Conservation (phyloP, 2,113 vertebrate genomes). For the Mobula hypostoma region DNA sequence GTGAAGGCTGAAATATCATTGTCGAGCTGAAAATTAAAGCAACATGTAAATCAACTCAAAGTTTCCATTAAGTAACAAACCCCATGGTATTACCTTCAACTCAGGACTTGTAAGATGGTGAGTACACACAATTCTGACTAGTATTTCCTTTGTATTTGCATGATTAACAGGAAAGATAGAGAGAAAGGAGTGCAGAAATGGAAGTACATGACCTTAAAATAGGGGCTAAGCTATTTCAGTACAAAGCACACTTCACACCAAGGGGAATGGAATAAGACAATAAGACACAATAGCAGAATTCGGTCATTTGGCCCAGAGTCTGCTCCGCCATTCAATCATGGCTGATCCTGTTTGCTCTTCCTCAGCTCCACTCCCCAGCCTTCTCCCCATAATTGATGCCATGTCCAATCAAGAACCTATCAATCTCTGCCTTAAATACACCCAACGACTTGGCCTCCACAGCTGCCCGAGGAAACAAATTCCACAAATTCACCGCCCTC, state of each 20-base stretch:
- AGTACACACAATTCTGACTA: neutral
- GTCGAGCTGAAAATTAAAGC: constrained; percentile 65
- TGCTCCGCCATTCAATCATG: too few species aligned
- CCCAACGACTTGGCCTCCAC: too few species aligned
- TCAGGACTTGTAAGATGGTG: neutral
- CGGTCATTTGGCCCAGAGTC: too few species aligned
- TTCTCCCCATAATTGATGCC: too few species aligned
- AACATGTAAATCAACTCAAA: neutral
- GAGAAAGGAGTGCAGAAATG: neutral
- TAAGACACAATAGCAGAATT: too few species aligned
- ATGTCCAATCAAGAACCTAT: too few species aligned
- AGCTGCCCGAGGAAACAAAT: too few species aligned
- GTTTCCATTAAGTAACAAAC: neutral
- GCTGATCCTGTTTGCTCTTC: too few species aligned
- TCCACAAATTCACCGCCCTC: too few species aligned
- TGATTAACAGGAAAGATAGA: neutral
- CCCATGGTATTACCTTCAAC: too few species aligned
- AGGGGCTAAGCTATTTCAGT: neutral
- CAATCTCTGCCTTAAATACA: too few species aligned
- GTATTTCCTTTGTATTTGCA: neutral
- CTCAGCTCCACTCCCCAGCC: too few species aligned
- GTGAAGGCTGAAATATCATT: constrained; percentile 96
- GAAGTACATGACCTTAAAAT: neutral
- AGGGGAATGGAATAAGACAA: neutral
- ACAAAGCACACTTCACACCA: neutral